Base-by-base conservation (phyloP, 2,888 invertebrate genomes). In the Plebejus melissa region DNA sequence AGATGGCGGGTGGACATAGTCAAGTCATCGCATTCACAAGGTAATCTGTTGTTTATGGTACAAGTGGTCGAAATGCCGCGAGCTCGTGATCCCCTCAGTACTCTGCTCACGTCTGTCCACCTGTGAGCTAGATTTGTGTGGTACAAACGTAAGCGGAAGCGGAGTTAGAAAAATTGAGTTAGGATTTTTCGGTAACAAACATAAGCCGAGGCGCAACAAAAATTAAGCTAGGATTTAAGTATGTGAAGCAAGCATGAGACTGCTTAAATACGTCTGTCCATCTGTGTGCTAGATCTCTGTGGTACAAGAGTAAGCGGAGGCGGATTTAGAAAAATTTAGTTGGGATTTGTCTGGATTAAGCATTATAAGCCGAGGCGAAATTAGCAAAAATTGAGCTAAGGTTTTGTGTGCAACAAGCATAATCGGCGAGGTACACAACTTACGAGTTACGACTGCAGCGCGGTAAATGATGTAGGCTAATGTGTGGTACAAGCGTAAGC, bases 41-140 rank as follows among this genome's bases (percentile, higher is more conserved):
- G 28, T 65, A 65, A 65, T 65, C 65, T 65, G 65, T 65, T 65
- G 65, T 65, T 65, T 65, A 65, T 65, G 32, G 65, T 36, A 32
- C 65, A 65, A 65, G 65, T 65, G 65, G 32, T 16, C 32, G 5
- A 36, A 36, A 16, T 36, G 60, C 60, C 32, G 65, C 32, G 32
- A 32, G 65, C 32, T 32, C 65, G 65, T 65, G 65, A 65, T 32
- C 32, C 13, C 65, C 32, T 65, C 65, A 83, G 82, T 82, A 82
- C 83, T 79, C 81, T 79, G 79, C 46, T 58, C 54, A 71, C 74
- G 74, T 76, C 38, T 36, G 58, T 80, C 76, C 81, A 82, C 82
- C 81, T 83, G 81, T 87, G 87, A 87, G 87, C 82, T 77, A 79
- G 77, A 88, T 87, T 60, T 28, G 65, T 36, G 13, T 65, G 65